A percentile compares a stretch with the other conserved stretches of the same genome.
These are phyloP conservation scores for Tokudaia muenninki DNA, from an alignment of 2,797 vertebrate genomes.

Conservation along the genomic window DNA sequence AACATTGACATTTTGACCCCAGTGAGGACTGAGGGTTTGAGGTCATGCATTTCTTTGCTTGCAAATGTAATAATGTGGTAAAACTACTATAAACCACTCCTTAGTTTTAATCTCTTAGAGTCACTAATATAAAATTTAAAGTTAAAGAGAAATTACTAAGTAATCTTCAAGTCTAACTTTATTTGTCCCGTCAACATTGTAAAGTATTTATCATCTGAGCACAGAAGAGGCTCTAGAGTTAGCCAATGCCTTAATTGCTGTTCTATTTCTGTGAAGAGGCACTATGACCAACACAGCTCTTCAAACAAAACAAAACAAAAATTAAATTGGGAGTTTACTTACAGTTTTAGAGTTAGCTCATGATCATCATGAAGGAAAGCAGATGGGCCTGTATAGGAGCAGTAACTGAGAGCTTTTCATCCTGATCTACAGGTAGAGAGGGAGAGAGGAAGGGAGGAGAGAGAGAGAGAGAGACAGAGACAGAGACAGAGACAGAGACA, in stretches of 20 bases:
- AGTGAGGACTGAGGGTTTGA: constrained; percentile 12
- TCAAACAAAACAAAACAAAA: not conserved
- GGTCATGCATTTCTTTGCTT: not conserved
- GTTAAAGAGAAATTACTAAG: not conserved
- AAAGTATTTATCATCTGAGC: not conserved
- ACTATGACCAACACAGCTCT: too few species aligned
- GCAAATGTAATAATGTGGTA: not conserved
- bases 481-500: too few species aligned
- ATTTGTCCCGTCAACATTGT: constrained; percentile 8
- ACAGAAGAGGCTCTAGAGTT: not conserved
- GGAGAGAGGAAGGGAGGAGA: too few species aligned
- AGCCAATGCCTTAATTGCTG: not conserved
- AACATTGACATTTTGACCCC: not conserved
- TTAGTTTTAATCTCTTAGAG: not conserved
- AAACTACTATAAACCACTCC: not conserved
- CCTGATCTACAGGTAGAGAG: not conserved
- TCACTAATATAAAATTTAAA: constrained; percentile 32
- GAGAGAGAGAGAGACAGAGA: not conserved
- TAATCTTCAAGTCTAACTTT: not conserved
- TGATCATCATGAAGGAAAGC: not conserved
- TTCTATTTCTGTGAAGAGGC: not conserved
- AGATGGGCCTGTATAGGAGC: not conserved
- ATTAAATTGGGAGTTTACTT: not conserved
- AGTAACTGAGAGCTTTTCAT: not conserved
- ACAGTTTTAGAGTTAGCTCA: too few species aligned